A percentile compares a stretch with the other conserved stretches of the same genome.
phyloP scores from a whole-genome alignment of 2,888 invertebrate species.

The Mythimna lalbum region DNA sequence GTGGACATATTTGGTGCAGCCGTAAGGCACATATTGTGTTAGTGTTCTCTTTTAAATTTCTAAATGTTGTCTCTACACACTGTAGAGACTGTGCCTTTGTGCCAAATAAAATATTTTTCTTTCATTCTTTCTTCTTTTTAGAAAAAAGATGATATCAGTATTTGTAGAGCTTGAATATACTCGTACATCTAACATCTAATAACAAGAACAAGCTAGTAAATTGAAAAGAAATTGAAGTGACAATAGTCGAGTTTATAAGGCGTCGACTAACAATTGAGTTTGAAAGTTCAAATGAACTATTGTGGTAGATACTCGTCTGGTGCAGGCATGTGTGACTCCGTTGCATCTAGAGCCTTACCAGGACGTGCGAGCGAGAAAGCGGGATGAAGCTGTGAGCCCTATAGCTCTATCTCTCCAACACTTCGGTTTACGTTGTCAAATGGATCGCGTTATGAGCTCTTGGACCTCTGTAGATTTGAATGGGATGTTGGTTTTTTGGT shows the following conservation, averaged over 20 bases:
- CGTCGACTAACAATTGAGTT: slow-evolving; percentile 32
- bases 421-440: too few species aligned
- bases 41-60: too few species aligned
- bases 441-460: too few species aligned
- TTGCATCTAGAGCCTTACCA: neutral
- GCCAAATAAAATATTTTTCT: too few species aligned
- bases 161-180: neutral
- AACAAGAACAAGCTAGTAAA: slow-evolving; percentile 9
- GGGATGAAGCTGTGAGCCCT: too few species aligned
- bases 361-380: too few species aligned
- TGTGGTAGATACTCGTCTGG: slow-evolving; percentile 4
- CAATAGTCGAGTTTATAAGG: slow-evolving; percentile 24
- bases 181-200: neutral
- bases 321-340: slow-evolving; percentile 9
- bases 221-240: slow-evolving; percentile 16
- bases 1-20: too few species aligned
- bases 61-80: too few species aligned
- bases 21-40: too few species aligned
- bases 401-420: too few species aligned
- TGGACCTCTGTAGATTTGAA: neutral
- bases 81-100: too few species aligned
- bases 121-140: too few species aligned
- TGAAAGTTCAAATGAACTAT: slow-evolving; percentile 35
- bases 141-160: neutral
- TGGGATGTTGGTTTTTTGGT: neutral